phyloP scores from a whole-genome alignment of 2,113 vertebrate species.

The Alethe diademata region DNA sequence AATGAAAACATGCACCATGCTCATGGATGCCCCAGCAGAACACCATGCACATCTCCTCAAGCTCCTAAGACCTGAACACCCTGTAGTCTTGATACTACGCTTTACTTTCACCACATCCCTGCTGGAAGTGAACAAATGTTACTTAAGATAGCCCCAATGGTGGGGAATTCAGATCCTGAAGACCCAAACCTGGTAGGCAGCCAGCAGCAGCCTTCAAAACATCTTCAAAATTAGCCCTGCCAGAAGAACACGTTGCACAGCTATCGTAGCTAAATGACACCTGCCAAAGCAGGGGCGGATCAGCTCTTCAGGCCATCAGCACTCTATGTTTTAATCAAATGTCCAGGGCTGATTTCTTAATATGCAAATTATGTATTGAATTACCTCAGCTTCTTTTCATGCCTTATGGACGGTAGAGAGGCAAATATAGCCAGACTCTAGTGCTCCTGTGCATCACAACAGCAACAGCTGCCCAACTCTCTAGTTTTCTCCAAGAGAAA shows the following conservation, averaged over 20 bases:
- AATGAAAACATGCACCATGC: neutral
- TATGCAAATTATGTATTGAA: neutral
- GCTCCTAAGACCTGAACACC: neutral
- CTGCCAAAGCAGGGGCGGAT: neutral
- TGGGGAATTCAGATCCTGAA: neutral
- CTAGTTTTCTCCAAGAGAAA: neutral
- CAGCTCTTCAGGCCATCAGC: neutral
- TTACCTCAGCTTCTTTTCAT: neutral
- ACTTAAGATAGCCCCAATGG: rapidly evolving
- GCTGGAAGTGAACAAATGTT: neutral
- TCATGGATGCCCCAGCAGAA: neutral
- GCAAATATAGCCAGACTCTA: neutral
- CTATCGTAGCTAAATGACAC: neutral
- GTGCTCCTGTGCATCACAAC: neutral
- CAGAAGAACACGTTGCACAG: neutral
- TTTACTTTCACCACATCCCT: neutral
- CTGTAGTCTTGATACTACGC: neutral
- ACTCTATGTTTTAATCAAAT: constrained; percentile 2
- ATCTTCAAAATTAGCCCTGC: neutral
- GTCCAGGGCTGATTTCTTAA: constrained; percentile 4
- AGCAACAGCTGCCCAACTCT: neutral
- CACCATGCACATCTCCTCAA: neutral
- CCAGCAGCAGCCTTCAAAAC: neutral
- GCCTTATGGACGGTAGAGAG: neutral
- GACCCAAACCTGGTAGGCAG: neutral